phyloP scores from a whole-genome alignment of 2,113 vertebrate genomes.

The Kryptolebias marmoratus region DNA sequence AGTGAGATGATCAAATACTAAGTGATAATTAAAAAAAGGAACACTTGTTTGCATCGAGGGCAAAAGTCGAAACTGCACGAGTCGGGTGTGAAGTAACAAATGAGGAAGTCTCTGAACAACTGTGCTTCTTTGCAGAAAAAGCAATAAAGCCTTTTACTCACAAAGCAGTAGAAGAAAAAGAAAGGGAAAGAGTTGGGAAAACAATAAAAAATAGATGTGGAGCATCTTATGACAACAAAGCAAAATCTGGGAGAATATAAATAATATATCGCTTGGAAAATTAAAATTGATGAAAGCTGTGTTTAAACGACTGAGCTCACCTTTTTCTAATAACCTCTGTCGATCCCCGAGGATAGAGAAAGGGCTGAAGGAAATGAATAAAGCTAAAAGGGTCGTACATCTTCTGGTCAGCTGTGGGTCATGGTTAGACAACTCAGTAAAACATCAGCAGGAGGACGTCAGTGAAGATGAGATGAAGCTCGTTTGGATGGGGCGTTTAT shows the following conservation, averaged over 20 bases:
- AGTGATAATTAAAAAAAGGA: constrained; percentile 67
- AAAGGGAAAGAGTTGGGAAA: background rate
- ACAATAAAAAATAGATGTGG: background rate
- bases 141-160: constrained; percentile 10
- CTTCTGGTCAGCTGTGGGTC: constrained; percentile 39
- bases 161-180: background rate
- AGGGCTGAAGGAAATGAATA: constrained; percentile 36
- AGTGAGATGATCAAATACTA: constrained; percentile 61
- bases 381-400: constrained; percentile 37
- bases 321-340: constrained; percentile 29
- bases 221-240: background rate
- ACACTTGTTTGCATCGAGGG: constrained; percentile 11
- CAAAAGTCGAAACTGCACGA: constrained; percentile 23
- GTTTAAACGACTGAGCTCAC: constrained; percentile 11
- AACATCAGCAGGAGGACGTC: constrained; percentile 17
- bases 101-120: constrained; percentile 27
- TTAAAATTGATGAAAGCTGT: background rate
- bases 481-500: background rate
- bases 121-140: background rate
- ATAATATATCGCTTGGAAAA: constrained; percentile 10
- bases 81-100: constrained; percentile 18
- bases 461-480: constrained; percentile 32
- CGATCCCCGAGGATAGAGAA: constrained; percentile 27
- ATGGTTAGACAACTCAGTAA: constrained; percentile 39
- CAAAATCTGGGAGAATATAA: constrained; percentile 1